A percentile compares a stretch with the other conserved stretches of the same genome.
phyloP scores from a whole-genome alignment of 2,113 vertebrate genomes.

The Rhadina sibilatrix region DNA sequence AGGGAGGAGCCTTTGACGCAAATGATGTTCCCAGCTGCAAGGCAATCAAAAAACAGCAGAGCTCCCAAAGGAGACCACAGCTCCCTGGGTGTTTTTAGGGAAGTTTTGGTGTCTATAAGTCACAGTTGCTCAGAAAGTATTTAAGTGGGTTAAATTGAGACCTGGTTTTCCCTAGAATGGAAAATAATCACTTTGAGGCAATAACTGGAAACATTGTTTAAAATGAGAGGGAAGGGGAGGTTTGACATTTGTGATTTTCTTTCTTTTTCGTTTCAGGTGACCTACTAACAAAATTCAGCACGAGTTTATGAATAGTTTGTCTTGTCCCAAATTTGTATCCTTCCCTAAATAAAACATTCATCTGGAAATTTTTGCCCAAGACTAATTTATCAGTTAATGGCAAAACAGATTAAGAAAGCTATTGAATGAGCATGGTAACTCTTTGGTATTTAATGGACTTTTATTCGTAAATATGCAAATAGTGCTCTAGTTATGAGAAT shows the following conservation, averaged over 20 bases:
- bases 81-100: not conserved
- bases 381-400: not conserved
- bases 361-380: not conserved
- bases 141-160: conserved; percentile 42
- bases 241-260: not conserved
- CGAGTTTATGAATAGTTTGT: conserved; percentile 26
- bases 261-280: conserved; percentile 13
- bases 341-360: conserved; percentile 13
- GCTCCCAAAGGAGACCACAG: not conserved
- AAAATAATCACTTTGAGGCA: not conserved
- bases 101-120: not conserved
- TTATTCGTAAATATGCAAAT: not conserved
- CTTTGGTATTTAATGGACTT: not conserved
- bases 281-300: conserved; percentile 42
- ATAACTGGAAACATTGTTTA: not conserved
- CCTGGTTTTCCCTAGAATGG: not conserved
- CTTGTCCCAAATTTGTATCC: conserved; percentile 29
- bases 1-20: not conserved
- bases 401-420: not conserved
- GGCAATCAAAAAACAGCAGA: not conserved
- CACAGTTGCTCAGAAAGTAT: not conserved
- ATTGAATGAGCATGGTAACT: not conserved
- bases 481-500: not conserved
- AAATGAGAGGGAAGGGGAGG: not conserved
- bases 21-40: not conserved